These are phyloP conservation scores for Actinemys pallida DNA, from an alignment of 2,113 vertebrate species.

Conservation along the genomic window DNA sequence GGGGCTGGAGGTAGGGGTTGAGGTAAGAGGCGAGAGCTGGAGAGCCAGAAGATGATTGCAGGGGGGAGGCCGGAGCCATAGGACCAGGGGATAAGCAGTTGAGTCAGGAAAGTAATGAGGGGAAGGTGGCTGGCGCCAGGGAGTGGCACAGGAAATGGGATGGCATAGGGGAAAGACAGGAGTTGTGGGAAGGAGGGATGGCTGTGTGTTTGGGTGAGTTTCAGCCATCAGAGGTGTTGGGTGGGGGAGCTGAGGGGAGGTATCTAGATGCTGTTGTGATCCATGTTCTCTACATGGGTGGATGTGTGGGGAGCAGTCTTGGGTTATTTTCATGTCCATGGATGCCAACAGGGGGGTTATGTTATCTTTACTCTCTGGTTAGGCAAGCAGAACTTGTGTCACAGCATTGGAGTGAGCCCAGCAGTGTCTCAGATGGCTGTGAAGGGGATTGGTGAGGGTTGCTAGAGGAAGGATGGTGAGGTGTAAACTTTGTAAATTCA, in stretches of 20 bases:
- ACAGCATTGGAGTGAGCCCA: neutral
- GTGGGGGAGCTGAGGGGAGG: neutral
- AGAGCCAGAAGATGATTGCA: too few species aligned
- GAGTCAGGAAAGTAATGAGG: neutral
- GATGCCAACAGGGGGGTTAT: neutral
- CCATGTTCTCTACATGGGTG: neutral
- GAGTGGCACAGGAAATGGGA: too few species aligned
- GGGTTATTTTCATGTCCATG: neutral
- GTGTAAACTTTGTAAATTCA: accelerated
- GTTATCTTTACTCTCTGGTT: neutral
- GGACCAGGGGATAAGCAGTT: neutral
- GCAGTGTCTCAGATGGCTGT: neutral
- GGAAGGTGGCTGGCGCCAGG: neutral
- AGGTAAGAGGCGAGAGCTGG: neutral
- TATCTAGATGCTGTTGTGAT: neutral
- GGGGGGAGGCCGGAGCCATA: too few species aligned
- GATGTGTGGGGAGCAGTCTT: neutral
- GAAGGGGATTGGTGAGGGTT: neutral
- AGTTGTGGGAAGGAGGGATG: too few species aligned
- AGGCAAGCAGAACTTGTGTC: neutral
- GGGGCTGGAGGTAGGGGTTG: neutral
- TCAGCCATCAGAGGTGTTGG: too few species aligned
- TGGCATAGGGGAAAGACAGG: neutral
- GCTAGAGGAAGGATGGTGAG: neutral
- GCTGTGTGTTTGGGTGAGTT: neutral